Base-by-base conservation (phyloP, 2,113 vertebrate species). In the Carollia perspicillata region DNA sequence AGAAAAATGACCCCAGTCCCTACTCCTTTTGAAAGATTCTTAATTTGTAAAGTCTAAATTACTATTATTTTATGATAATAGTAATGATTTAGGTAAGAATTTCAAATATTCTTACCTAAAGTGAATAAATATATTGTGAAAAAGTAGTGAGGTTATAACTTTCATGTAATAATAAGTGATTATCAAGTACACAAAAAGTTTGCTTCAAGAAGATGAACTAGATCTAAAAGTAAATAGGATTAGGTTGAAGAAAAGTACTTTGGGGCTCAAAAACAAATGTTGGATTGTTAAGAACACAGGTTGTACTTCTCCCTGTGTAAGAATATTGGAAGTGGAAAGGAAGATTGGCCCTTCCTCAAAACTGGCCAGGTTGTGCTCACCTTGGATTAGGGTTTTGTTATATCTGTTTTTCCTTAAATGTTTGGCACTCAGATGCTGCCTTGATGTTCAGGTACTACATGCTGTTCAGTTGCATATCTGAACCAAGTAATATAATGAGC, bases 31-130 rank as follows among this genome's bases (percentile, higher is more conserved):
- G 49, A 84, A 92, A 78, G 12, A 63, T 35, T 44, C 66, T 49
- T 42, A 66, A 71, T 44, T 92, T 84, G 6, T 94, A 68, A 86
- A 85, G 26, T 83, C 7, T 44, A 58, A 78, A 53, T 92, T 95
- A 60, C 63, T 86, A 75, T 79, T 93, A 84, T 92, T 96, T 96
- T 90, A 16, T 93, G 22, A n/a, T n/a, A n/a, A n/a, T n/a, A n/a
- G n/a, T n/a, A n/a, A n/a, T n/a, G n/a, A n/a, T n/a, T n/a, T n/a
- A n/a, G n/a, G n/a, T n/a, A n/a, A n/a, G n/a, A 78, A 83, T 66
- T 93, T 85, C 33, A 93, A 60, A 81, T 4, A 89, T 74, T 96
- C 40, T 68, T 95, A 58, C 5, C 18, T 77, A 40, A 80, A 96
- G 23, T 79, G 18, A 88, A 90, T 68, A 74, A 66, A 66, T 44